A percentile compares a stretch with the other conserved stretches of the same genome.
These are phyloP conservation scores for Zootermopsis nevadensis DNA, from an alignment of 2,888 invertebrate species.

Conservation along the genomic window DNA sequence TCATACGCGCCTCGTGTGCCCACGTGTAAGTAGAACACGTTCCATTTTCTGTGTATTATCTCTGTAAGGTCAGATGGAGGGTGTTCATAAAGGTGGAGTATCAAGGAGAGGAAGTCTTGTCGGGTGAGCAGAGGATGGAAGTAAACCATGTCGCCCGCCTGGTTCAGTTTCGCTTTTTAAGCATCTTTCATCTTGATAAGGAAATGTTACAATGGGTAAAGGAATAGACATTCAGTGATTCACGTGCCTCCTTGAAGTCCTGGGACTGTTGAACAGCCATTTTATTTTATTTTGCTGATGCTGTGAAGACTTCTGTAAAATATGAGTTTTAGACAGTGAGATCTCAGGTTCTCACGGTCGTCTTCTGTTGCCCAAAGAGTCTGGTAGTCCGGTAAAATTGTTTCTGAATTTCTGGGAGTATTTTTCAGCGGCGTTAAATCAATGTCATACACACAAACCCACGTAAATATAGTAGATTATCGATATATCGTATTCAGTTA, in stretches of 20 bases:
- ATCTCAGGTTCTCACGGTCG: no score
- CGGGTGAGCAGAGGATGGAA: slow-evolving; percentile 18
- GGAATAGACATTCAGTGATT: neutral
- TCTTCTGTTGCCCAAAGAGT: no score
- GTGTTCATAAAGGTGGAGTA: slow-evolving; percentile 30
- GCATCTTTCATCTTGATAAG: neutral
- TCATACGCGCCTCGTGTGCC: neutral
- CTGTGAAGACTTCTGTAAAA: no score
- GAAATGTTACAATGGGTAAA: neutral
- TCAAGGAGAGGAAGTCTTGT: slow-evolving; percentile 35
- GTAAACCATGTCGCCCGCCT: slow-evolving; percentile 31
- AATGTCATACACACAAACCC: no score
- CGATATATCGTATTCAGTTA: no score
- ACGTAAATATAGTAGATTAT: no score
- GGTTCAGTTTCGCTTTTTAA: slow-evolving; percentile 31
- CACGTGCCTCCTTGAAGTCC: neutral
- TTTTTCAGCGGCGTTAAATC: no score
- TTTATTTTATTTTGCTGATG: no score
- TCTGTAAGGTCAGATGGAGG: slow-evolving; percentile 33
- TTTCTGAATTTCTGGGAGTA: no score
- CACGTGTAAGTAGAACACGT: slow-evolving; percentile 28
- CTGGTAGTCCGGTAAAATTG: no score
- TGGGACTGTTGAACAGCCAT: no score
- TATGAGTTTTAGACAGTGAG: no score
- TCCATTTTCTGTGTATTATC: slow-evolving; percentile 30